These are phyloP conservation scores for Hippoglossus hippoglossus DNA, from an alignment of 2,797 vertebrate species.

Conservation along the genomic window DNA sequence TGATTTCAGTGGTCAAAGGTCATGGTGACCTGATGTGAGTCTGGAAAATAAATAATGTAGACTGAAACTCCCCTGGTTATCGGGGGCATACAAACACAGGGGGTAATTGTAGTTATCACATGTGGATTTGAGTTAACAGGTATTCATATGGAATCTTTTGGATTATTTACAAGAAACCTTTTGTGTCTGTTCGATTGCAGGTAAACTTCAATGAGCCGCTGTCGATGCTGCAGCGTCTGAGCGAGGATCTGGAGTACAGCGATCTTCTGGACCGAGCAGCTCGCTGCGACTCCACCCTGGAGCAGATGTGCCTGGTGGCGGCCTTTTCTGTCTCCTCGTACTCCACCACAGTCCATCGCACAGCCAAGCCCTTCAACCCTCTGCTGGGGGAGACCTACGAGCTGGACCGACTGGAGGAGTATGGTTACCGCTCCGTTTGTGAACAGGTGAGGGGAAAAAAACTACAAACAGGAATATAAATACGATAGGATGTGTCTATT, in stretches of 20 bases:
- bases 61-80: too few species aligned
- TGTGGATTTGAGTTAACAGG: not conserved
- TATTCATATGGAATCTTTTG: not conserved
- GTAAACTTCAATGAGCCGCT: constrained; percentile 97
- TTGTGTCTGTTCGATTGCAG: constrained; percentile 68
- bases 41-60: too few species aligned
- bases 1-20: too few species aligned
- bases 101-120: not conserved
- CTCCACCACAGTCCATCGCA: constrained; percentile 94
- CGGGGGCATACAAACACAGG: too few species aligned
- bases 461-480: not conserved
- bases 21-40: too few species aligned
- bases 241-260: constrained; percentile 95
- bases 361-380: constrained; percentile 97
- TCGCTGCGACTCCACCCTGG: constrained; percentile 88
- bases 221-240: constrained; percentile 97
- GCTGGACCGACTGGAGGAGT: constrained; percentile 92
- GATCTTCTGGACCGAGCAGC: constrained; percentile 94
- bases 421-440: constrained; percentile 93
- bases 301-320: constrained; percentile 96
- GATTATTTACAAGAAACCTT: not conserved
- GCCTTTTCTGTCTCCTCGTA: constrained; percentile 97
- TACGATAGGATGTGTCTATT: not conserved
- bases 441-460: constrained; percentile 87
- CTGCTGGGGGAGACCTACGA: constrained; percentile 95